Percentiles rank a stretch among this genome's conserved stretches.
Conservation (phyloP, 2,797 vertebrate species). For the Furcifer pardalis region DNA sequence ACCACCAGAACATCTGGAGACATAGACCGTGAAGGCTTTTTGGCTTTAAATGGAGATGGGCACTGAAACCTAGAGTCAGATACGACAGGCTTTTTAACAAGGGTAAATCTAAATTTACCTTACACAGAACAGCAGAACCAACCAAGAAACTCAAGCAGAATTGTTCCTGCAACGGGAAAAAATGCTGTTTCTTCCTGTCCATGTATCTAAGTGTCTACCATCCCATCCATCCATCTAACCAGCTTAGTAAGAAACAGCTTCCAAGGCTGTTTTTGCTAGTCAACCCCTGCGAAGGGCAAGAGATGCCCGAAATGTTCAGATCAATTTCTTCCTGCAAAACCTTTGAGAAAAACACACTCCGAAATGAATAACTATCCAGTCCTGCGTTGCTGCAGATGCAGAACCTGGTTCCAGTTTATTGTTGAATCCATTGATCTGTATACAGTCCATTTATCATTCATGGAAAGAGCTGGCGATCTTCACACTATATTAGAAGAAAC, state of each 20-base stretch:
- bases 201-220: neutral
- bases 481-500: slow-evolving; percentile 94
- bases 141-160: neutral
- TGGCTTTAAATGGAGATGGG: too few relatives aligned
- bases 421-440: slow-evolving; percentile 88
- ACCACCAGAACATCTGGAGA: too few relatives aligned
- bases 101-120: too few relatives aligned
- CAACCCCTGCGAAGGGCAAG: slow-evolving; percentile 68
- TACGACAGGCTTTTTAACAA: too few relatives aligned
- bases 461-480: slow-evolving; percentile 91
- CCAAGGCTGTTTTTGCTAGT: slow-evolving; percentile 66
- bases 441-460: slow-evolving; percentile 92
- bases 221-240: neutral
- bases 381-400: slow-evolving; percentile 72
- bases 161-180: neutral
- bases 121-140: too few relatives aligned
- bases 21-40: too few relatives aligned
- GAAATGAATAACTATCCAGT: slow-evolving; percentile 75
- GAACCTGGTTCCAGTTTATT: slow-evolving; percentile 81
- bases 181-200: neutral
- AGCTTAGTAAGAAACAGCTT: neutral
- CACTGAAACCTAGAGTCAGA: too few relatives aligned
- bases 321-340: slow-evolving; percentile 72
- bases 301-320: slow-evolving; percentile 70
- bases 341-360: slow-evolving; percentile 74